Base-by-base conservation (phyloP, 2,888 invertebrate genomes). In the Ophraella communa region DNA sequence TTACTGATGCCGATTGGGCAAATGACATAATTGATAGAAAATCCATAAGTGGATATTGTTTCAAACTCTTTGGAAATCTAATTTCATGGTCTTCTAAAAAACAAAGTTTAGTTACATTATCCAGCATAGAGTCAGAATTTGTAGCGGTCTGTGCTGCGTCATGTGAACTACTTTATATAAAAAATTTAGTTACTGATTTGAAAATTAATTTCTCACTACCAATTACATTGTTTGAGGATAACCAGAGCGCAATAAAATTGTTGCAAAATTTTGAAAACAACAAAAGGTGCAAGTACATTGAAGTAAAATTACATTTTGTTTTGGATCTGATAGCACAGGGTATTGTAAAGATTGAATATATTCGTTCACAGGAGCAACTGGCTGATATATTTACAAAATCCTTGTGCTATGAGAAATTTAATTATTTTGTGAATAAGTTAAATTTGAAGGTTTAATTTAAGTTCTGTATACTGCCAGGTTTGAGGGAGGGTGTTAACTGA, bases 1-100 rank as follows among this genome's bases (percentile, higher is more conserved):
- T 65, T 58, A 23, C 57, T 1, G 58, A 69, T 62, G 64, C 67
- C 4, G 65, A 65, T 54, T 69, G 65, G 67, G 67, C 65, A 21
- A 65, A 55, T 27, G 57, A 66, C 23, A n/a, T n/a, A n/a, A n/a
- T n/a, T n/a, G n/a, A n/a, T n/a, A n/a, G n/a, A n/a, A n/a, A n/a
- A n/a, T n/a, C n/a, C n/a, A n/a, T n/a, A n/a, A n/a, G n/a, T n/a
- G n/a, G n/a, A n/a, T n/a, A n/a, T n/a, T n/a, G 51, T 27, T 52
- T 24, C 2, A 4, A 52, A 17, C 27, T 52, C 5, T 27, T 17
- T 17, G 52, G 17, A 14, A 5, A 11, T 62, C 42, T 56, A 23
- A 56, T 65, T n/a, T 53, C 59, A 39, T 69, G 66, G 69, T 42
- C 42, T 62, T 62, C 62, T n/a, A 67, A 65, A 52, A 68, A 64